These are phyloP conservation scores for Coreius guichenoti DNA, from an alignment of 2,797 vertebrate genomes.

Conservation along the genomic window DNA sequence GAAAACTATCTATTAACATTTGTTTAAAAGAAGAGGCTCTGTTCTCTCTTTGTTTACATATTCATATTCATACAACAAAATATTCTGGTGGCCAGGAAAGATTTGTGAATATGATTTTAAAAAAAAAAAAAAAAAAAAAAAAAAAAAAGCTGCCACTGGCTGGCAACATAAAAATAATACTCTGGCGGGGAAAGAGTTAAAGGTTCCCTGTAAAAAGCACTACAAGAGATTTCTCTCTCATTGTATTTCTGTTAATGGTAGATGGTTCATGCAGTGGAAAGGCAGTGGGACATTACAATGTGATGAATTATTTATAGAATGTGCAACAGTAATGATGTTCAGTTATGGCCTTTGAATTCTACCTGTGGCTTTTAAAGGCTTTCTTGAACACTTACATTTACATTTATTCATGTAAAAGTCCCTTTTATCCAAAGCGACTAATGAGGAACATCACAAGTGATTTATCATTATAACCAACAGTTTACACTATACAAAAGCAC, in stretches of 20 bases:
- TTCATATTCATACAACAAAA: neutral
- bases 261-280: conserved; percentile 5
- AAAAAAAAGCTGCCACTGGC: neutral
- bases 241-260: neutral
- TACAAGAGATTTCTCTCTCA: neutral
- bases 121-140: no score
- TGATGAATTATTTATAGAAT: conserved; percentile 53
- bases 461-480: neutral
- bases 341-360: conserved; percentile 24
- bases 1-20: neutral
- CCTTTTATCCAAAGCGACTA: neutral
- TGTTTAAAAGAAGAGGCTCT: neutral
- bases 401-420: neutral
- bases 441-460: neutral
- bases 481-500: neutral
- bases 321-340: conserved; percentile 28
- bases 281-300: neutral
- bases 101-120: neutral
- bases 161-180: neutral
- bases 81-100: neutral
- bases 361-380: conserved; percentile 42
- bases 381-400: neutral
- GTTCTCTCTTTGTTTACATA: neutral
- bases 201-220: neutral
- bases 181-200: neutral